These are phyloP conservation scores for Microctonus aethiopoides DNA, from an alignment of 2,888 invertebrate species.

Conservation along the genomic window DNA sequence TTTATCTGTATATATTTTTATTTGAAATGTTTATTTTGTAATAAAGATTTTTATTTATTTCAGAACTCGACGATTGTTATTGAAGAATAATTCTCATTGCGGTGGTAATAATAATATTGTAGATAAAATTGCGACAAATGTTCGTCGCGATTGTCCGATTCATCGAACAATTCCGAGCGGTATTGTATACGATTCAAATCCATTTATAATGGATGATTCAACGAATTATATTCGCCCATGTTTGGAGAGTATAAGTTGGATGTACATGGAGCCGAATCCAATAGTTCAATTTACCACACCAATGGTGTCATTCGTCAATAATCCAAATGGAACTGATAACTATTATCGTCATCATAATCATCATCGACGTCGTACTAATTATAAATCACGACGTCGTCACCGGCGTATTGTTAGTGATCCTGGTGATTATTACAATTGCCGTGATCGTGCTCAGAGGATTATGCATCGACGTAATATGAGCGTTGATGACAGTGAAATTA, in stretches of 20 bases:
- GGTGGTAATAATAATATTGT: slow-evolving; percentile 34
- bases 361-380: slow-evolving; percentile 37
- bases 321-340: slow-evolving; percentile 23
- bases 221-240: slow-evolving; percentile 48
- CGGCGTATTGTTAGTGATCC: slow-evolving; percentile 56
- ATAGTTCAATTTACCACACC: slow-evolving; percentile 44
- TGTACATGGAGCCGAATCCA: slow-evolving; percentile 56
- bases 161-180: slow-evolving; percentile 13
- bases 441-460: slow-evolving; percentile 30
- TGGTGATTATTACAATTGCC: slow-evolving; percentile 43
- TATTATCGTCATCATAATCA: slow-evolving; percentile 42
- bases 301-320: background rate
- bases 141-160: slow-evolving; percentile 27
- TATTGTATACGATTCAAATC: slow-evolving; percentile 21
- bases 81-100: slow-evolving; percentile 37
- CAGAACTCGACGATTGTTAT: slow-evolving; percentile 43
- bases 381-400: slow-evolving; percentile 41
- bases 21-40: too few species aligned
- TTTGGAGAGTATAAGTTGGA: slow-evolving; percentile 58
- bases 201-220: slow-evolving; percentile 29
- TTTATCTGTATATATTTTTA: too few species aligned
- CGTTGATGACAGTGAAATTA: slow-evolving; percentile 44
- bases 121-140: slow-evolving; percentile 42
- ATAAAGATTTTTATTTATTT: background rate
- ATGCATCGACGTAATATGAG: slow-evolving; percentile 54